Evolutionary conservation across 35 echinoderm and acorn worm genomes (phyloP), one percentile per base, ranked within the genome.

Genomic region (Ptychodera flava): DNA sequence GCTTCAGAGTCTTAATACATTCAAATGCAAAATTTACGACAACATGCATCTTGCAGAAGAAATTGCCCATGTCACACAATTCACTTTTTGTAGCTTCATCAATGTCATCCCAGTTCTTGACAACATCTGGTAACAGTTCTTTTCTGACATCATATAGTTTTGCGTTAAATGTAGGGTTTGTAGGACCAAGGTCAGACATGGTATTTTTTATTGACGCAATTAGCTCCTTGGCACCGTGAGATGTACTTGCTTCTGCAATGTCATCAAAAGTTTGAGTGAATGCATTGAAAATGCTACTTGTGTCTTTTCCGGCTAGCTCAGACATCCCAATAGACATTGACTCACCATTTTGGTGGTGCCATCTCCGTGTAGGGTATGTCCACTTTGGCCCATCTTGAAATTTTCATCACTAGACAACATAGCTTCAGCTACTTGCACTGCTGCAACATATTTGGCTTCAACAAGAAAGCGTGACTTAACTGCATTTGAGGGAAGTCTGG

Each of bases 121-220:
- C 30, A 16, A 91, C 89, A 1, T 36, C 16, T 16, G 84, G 82
- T 16, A 95, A 79, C 14, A 85, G 32, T 37, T 85, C 36, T 31
- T 36, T 79, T 31, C 80, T 35, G 30, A 95, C 0, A 28, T 10
- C 1, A 28, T 88, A 37, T 1, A 91, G 0, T 32, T 83, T 38
- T 12, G 78, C 33, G 31, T 52, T 80, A 85, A 95, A 94, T 15
- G 91, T 35, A 29, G 89, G 93, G 86, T 92, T 95, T 0, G 81
- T 89, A 0, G 93, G 86, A 0, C 93, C 87, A 38, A 91, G 93
- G 31, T 95, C 93, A 0, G 89, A 92, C 93, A 95, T 95, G 0
- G 93, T 95, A 16, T 81, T 35, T 33, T 91, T 91, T 0, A 91
- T 33, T 1, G 89, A 86, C 1, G 83, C 77, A 64, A 86, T 32